Base-by-base conservation (phyloP, 1,140 invertebrate genomes). In the Procambarus clarkii region DNA sequence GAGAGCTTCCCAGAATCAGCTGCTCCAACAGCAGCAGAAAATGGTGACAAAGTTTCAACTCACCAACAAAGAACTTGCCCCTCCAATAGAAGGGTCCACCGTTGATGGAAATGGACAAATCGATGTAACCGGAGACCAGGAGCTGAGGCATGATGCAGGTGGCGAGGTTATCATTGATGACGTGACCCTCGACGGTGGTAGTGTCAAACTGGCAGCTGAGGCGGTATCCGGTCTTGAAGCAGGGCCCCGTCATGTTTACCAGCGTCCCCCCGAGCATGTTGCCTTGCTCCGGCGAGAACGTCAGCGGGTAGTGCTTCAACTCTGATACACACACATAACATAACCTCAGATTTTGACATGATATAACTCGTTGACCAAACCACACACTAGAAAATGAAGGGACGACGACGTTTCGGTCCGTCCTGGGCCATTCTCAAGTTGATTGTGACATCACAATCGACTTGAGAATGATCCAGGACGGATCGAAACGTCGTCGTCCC, bases 241-340 rank as follows among this genome's bases (percentile, higher is more conserved):
- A 99, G 13, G 98, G 98, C 0, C 98, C 98, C 0, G 98, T 99
- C 48, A 99, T 97, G 94, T 99, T 99, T 5, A 99, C 98, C 77
- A 98, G 96, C 0, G 98, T 98, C 13, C 98, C 98, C 3, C 98
- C 98, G 78, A 99, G 95, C 98, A 99, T 99, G 94, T 98, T 98
- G 24, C 98, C 98, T 94, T 97, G 98, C 94, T 98, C 97, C 0
- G 98, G 98, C 0, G 98, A 97, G 94, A 99, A 98, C 82, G 97
- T 96, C 48, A 99, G 94, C 0, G 97, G 96, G 84, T 93, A 93
- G 15, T 90, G 77, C 88, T 88, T 90, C 81, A 93, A 71, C 45
- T 89, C 92, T 93, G 85, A 54, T 13, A 54, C 50, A 54, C 50
- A 54, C 50, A 54, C 50, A 54, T 34, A 34, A 54, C 8, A 5